These are phyloP conservation scores for Parasteatoda lunata DNA, from an alignment of 2,888 invertebrate genomes.

Conservation along the genomic window DNA sequence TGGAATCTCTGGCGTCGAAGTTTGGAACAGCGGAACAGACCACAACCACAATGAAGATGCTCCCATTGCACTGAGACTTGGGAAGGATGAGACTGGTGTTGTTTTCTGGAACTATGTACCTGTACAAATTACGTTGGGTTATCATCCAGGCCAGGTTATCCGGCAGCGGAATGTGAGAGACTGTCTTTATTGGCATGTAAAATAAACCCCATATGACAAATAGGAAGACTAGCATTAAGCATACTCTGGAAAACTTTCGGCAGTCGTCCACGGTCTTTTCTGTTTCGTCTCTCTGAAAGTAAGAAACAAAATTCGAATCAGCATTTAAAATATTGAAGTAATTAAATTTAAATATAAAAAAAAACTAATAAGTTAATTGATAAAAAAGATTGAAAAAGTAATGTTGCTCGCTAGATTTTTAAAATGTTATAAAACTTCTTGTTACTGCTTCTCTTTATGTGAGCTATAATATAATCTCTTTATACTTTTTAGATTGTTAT, in stretches of 20 bases:
- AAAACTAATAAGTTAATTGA: no score
- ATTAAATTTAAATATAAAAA: no score
- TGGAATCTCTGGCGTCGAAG: conserved; percentile 59
- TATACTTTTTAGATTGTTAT: no score
- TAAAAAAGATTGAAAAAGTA: no score
- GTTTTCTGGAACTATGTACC: conserved; percentile 59
- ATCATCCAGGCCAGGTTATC: conserved; percentile 61
- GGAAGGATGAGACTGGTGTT: conserved; percentile 41
- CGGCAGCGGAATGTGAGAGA: conserved; percentile 37
- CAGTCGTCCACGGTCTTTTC: conserved; percentile 43
- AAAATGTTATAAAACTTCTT: no score
- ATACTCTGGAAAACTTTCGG: conserved; percentile 23
- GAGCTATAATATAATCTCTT: no score
- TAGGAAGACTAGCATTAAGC: conserved; percentile 34
- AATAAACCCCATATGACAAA: conserved; percentile 63
- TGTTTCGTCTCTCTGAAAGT: conserved; percentile 50
- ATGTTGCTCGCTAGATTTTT: no score
- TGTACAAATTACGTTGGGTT: conserved; percentile 41
- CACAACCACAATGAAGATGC: conserved; percentile 51
- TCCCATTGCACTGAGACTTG: conserved; percentile 29
- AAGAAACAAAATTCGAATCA: not conserved
- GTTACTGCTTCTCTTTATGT: no score
- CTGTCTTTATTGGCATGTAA: conserved; percentile 43
- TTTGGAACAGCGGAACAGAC: conserved; percentile 68
- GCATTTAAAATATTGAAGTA: not conserved